Evolutionary conservation across 1,140 invertebrate genomes (phyloP).

Genomic region (Drosophila fuyamai): DNA sequence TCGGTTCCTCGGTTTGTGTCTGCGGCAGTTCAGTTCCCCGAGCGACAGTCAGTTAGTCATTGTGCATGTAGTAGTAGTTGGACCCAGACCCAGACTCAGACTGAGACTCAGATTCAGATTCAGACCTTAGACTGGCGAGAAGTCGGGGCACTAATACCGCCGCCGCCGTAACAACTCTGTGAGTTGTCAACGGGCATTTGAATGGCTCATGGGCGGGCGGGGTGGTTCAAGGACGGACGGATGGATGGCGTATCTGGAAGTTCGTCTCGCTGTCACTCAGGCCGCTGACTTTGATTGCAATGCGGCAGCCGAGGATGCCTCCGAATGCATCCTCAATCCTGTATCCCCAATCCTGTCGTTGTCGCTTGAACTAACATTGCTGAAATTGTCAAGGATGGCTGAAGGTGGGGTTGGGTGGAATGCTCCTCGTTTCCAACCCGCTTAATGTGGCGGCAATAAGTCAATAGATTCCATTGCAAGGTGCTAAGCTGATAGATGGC

Average conservation of each 20-base stretch:
- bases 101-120: neutral
- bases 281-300: conserved; percentile 77
- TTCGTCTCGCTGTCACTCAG: conserved; percentile 70
- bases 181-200: conserved; percentile 76
- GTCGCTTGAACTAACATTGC: conserved; percentile 73
- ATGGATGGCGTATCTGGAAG: conserved; percentile 57
- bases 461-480: conserved; percentile 64
- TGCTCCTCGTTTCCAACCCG: conserved; percentile 7
- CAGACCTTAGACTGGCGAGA: conserved; percentile 2
- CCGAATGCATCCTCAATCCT: conserved; percentile 8
- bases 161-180: conserved; percentile 8
- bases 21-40: conserved; percentile 20
- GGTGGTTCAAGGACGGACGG: neutral
- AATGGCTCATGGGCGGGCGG: conserved; percentile 51
- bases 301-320: conserved; percentile 68
- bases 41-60: conserved; percentile 40
- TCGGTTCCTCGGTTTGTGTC: neutral
- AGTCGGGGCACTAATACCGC: neutral
- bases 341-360: conserved; percentile 13
- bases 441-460: conserved; percentile 76
- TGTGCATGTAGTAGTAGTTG: conserved; percentile 4
- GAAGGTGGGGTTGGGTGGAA: neutral
- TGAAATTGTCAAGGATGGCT: conserved; percentile 62
- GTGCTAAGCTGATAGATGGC: conserved; percentile 42
- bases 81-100: conserved; percentile 12